Evolutionary conservation across 1,140 invertebrate species (phyloP).

Genomic region (Lucilia cuprina): DNA sequence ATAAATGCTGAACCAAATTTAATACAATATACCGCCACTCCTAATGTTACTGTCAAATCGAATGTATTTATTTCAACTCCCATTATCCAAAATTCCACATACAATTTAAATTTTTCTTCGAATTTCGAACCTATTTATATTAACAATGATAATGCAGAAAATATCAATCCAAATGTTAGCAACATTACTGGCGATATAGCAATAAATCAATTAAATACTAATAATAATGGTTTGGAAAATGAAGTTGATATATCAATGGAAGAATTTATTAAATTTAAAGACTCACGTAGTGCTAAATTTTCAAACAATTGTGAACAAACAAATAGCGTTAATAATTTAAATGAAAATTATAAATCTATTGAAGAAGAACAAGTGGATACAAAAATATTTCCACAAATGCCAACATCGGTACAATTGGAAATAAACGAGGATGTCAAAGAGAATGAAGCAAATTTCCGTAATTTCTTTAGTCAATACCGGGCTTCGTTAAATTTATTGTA

Average conservation of each 20-base stretch:
- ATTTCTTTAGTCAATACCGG: constrained; percentile 39
- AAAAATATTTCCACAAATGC: constrained; percentile 28
- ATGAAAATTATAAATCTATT: not conserved
- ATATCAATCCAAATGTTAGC: not conserved
- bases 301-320: not conserved
- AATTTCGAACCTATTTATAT: constrained; percentile 37
- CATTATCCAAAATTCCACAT: not conserved
- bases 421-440: constrained; percentile 26
- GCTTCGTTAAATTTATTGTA: constrained; percentile 38
- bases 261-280: constrained; percentile 41
- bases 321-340: not conserved
- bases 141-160: not conserved
- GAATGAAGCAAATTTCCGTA: constrained; percentile 39
- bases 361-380: not conserved
- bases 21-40: not conserved
- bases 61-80: not conserved
- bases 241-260: constrained; percentile 39
- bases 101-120: constrained; percentile 29
- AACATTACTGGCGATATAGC: not conserved
- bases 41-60: not conserved
- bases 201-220: not conserved
- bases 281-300: not conserved
- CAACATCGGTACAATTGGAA: constrained; percentile 30
- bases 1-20: not conserved
- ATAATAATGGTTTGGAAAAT: not conserved